Base-by-base conservation (phyloP, 1,140 invertebrate genomes). In the Ridgeia piscesae region DNA sequence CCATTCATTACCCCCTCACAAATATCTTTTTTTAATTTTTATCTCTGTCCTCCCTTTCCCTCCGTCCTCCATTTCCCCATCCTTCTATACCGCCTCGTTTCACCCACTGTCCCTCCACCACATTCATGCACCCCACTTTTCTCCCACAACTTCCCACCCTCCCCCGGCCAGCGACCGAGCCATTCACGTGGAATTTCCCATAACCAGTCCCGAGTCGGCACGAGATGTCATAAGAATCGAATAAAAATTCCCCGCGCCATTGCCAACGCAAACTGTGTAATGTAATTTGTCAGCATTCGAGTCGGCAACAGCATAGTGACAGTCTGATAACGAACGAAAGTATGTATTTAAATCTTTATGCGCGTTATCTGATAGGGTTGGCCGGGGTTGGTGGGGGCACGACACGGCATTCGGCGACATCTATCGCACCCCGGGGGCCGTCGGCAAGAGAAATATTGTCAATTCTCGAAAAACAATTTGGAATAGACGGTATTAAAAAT, bases 301-400 rank as follows among this genome's bases (percentile, higher is more conserved):
- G 17, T 77, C 17, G 27, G 58, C 11, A 77, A 77, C 58, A 77
- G 58, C 58, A 14, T 31, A 31, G 58, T 31, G 58, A 77, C 58
- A 77, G 17, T 77, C 58, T 77, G 58, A 77, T 77, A 77, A 77
- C 58, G 58, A 27, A 77, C 58, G 58, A 77, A 77, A 77, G 58
- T 77, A 77, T 77, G 58, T 77, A 77, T 77, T 77, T 77, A 77
- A 77, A 77, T 77, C 58, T 77, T 77, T 77, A 77, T 77, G 58
- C 58, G 58, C 27, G 58, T 77, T 21, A 77, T 21, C 58, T 77
- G 58, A 77, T 77, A 77, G 0, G 17, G 58, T 77, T 77, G 58
- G 58, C 27, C 27, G 58, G 27, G 58, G 58, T 2, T 8, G 17
- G 58, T 77, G 58, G 2, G 11, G 27, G 58, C 2, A 31, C 58